Evolutionary conservation across 2,888 invertebrate genomes (phyloP), one percentile per base, ranked within the genome.

Genomic region (Lepetodrilus schrolli): DNA sequence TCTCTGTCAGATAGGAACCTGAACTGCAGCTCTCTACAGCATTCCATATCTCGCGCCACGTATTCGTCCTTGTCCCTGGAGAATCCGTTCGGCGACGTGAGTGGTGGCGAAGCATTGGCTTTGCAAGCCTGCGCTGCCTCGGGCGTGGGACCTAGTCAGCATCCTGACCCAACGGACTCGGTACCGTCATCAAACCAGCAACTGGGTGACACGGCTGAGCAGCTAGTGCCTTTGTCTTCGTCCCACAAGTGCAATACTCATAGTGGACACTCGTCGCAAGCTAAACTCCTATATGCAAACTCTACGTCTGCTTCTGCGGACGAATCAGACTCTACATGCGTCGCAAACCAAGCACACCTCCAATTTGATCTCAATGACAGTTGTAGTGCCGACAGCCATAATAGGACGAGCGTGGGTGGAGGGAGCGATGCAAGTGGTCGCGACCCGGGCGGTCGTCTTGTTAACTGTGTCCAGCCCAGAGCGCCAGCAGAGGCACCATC

Each of bases 371-470:
- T 73, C 73, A 68, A 5, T 68, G 47, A 73, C 43, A n/a, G n/a
- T n/a, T n/a, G n/a, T n/a, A 73, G 73, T 73, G 68, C 66, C 68
- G 47, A 50, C 23, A 70, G 50, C 70, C 70, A 70, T 70, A 70
- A 70, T 70, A 70, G 47, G 34, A 66, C 34, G 34, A 58, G 26
- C 17, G 34, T 34, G 34, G 58, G 34, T n/a, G 17, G 13, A 34
- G 30, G 26, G 30, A 58, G 58, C n/a, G 17, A 26, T 10, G 34
- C 17, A 30, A 30, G 34, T 30, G 58, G 26, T 5, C 30, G n/a
- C 58, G 34, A 17, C 58, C 30, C 58, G 13, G 58, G 13, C 13
- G n/a, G n/a, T 10, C 43, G 13, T 43, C 43, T 17, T 43, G 43
- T 43, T 13, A 43, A 43, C 43, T 43, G 43, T 43, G 43, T 43